Base-by-base conservation (phyloP, 2,888 invertebrate species). In the Callosobruchus maculatus region DNA sequence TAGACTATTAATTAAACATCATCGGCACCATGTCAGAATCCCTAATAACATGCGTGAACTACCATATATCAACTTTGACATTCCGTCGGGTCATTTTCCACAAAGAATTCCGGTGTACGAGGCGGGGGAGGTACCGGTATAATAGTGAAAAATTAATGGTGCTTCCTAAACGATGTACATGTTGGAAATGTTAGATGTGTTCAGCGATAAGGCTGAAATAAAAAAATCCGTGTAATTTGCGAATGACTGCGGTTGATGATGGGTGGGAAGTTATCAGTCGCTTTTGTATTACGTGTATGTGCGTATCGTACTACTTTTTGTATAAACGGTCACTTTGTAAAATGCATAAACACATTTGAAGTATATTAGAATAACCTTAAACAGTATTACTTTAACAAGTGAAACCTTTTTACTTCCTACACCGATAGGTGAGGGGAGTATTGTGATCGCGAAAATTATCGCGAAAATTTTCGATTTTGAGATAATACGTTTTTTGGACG, bases 61-160 rank as follows among this genome's bases (percentile, higher is more conserved):
- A 18, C 49, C 49, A 74, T 74, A 71, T 67, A 74, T 74, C 74
- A 74, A 74, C 69, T 74, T 74, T 74, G 74, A 74, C 74, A 68
- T 74, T 69, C 71, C 69, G 66, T 71, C 71, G 71, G 74, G 71
- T 69, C 74, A 74, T 74, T 74, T 66, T 74, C 21, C 69, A 74
- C 71, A 71, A 71, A 49, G 13, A 49, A 49, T 49, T 49, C 49
- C 1, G 7, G 9, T 49, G 49, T 49, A 49, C 49, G 1, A 49
- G 49, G 49, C 9, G 13, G 13, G 49, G 49, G 49, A 7, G 49
- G 13, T 49, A 18, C 13, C 13, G 49, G 13, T 13, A 49, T 49
- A 18, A 49, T 49, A 49, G 49, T 49, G 49, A 49, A 49, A 49
- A 49, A 49, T 49, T 49, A 49, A 49, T 49, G 49, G 49, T 49